phyloP scores from a whole-genome alignment of 2,797 vertebrate genomes.

The Coccyzus lansbergi region DNA sequence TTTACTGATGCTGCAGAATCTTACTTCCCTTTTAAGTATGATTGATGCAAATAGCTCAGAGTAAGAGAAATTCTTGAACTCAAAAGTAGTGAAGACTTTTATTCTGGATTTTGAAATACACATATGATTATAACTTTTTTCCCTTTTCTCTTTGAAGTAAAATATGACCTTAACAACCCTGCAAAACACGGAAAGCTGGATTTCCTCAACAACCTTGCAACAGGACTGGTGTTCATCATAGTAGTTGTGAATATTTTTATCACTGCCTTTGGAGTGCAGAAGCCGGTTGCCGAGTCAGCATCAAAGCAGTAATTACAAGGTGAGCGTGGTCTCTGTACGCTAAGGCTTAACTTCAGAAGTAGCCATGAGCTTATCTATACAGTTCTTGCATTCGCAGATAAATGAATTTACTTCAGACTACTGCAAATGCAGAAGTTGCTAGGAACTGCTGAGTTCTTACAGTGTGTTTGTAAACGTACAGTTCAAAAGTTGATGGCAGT shows the following conservation, averaged over 20 bases:
- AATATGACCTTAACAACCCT: constrained; percentile 93
- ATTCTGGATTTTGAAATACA: constrained; percentile 12
- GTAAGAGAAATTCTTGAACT: neutral
- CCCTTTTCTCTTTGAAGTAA: constrained; percentile 82
- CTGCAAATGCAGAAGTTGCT: neutral
- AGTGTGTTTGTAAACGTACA: neutral
- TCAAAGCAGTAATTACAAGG: constrained; percentile 61
- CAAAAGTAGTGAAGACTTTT: neutral
- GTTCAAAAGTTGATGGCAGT: neutral
- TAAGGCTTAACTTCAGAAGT: neutral
- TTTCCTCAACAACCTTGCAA: constrained; percentile 91
- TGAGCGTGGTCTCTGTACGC: constrained; percentile 30
- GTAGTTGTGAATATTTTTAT: constrained; percentile 96
- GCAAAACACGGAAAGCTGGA: constrained; percentile 88
- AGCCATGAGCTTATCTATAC: neutral
- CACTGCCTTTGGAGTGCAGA: constrained; percentile 95
- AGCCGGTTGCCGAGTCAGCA: constrained; percentile 57
- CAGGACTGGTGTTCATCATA: constrained; percentile 92
- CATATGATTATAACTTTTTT: neutral
- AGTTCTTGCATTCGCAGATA: neutral
- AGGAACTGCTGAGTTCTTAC: neutral
- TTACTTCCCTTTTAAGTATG: constrained; percentile 5
- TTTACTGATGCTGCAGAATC: constrained; percentile 21
- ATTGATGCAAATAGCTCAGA: neutral
- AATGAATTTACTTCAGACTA: neutral